Conservation (phyloP, 2,113 vertebrate genomes). For the Chunga burmeisteri region DNA sequence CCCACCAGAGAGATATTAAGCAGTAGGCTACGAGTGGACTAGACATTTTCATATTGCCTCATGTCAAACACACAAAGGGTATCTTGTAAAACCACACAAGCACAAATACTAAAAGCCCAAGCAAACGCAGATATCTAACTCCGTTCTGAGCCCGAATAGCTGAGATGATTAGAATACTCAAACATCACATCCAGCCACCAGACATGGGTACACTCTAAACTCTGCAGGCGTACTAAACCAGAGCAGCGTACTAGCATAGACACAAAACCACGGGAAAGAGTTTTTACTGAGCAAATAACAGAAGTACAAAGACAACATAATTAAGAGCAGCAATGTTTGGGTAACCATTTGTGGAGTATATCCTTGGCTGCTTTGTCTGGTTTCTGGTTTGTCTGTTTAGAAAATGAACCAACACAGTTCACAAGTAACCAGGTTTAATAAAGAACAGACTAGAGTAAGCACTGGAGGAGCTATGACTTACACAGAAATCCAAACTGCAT, state of each 20-base stretch:
- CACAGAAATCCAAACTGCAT: background rate
- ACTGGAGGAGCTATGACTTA: background rate
- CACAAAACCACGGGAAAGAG: background rate
- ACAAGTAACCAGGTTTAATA: background rate
- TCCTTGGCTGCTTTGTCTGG: background rate
- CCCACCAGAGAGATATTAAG: background rate
- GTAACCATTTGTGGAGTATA: background rate
- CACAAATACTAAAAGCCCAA: background rate
- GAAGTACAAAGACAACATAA: background rate
- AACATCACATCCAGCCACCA: background rate
- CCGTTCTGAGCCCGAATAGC: background rate
- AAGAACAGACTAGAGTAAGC: background rate
- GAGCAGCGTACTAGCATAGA: background rate
- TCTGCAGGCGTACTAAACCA: background rate
- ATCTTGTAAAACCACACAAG: background rate
- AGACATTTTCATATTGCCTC: background rate
- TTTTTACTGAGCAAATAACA: background rate
- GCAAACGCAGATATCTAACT: background rate
- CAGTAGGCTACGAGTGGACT: background rate
- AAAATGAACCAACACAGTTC: background rate
- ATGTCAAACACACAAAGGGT: background rate
- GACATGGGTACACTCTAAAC: rapidly evolving
- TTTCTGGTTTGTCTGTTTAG: background rate
- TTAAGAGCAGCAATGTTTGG: rapidly evolving
- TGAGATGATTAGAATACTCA: background rate